Evolutionary conservation across 92 coral and sea anemone species (phyloP).

Genomic region (Epizoanthus illoricatus): DNA sequence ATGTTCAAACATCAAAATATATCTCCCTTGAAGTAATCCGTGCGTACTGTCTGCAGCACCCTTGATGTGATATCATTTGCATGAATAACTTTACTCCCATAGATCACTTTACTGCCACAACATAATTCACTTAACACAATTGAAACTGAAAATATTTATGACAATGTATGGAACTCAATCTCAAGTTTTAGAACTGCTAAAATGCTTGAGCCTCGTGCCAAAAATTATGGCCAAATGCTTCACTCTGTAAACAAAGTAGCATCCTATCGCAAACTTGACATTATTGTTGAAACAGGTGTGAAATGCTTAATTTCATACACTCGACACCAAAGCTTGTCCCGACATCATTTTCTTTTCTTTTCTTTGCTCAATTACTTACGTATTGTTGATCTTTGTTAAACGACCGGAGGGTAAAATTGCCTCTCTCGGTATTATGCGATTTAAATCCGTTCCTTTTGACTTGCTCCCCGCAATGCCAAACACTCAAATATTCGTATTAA

Average conservation of each 20-base stretch:
- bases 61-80: constrained; percentile 10
- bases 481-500: constrained; percentile 9
- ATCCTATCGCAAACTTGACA: background rate
- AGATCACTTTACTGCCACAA: background rate
- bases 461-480: constrained; percentile 12
- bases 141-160: constrained; percentile 5
- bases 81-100: background rate
- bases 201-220: background rate
- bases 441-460: constrained; percentile 16
- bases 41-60: background rate
- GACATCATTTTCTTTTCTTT: constrained; percentile 7
- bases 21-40: constrained; percentile 5
- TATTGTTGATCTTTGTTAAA: constrained; percentile 10
- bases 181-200: background rate
- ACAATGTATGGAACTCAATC: constrained; percentile 16
- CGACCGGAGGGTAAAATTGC: background rate
- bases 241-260: constrained; percentile 12
- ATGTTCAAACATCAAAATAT: background rate
- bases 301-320: background rate
- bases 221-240: background rate
- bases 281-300: constrained; percentile 27
- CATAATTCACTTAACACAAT: constrained; percentile 1
- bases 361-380: constrained; percentile 37
- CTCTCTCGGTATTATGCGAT: background rate
- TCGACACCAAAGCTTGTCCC: constrained; percentile 15